Conservation (phyloP, 1,140 invertebrate genomes). For the Liolophura sinensis region DNA sequence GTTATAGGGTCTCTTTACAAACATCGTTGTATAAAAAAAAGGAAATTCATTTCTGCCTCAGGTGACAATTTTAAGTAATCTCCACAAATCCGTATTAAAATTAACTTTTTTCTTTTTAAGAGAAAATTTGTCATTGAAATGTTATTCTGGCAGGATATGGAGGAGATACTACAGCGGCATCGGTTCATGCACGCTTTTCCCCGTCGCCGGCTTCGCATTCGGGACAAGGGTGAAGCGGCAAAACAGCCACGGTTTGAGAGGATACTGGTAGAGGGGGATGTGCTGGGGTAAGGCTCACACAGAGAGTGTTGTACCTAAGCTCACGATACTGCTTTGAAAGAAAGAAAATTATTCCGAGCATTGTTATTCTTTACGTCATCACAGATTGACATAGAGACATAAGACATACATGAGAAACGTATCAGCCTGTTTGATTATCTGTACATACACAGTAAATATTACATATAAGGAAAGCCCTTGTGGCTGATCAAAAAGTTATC, state of each 20-base stretch:
- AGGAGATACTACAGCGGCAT: constrained; percentile 1
- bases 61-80: too few species aligned
- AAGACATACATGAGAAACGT: neutral
- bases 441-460: too few species aligned
- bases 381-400: neutral
- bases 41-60: too few species aligned
- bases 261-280: constrained; percentile 25
- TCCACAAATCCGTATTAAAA: too few species aligned
- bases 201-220: neutral
- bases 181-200: neutral
- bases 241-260: constrained; percentile 11
- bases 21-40: too few species aligned
- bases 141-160: neutral
- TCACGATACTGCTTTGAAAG: neutral
- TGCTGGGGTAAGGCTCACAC: constrained; percentile 19
- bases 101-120: too few species aligned
- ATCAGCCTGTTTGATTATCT: too few species aligned
- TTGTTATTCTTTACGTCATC: neutral
- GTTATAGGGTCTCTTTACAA: too few species aligned
- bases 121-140: too few species aligned
- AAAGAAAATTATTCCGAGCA: neutral
- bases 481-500: too few species aligned
- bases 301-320: neutral
- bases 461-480: too few species aligned
- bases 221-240: neutral